phyloP scores from a whole-genome alignment of 2,797 vertebrate species.

The Rhinichthys osculus region DNA sequence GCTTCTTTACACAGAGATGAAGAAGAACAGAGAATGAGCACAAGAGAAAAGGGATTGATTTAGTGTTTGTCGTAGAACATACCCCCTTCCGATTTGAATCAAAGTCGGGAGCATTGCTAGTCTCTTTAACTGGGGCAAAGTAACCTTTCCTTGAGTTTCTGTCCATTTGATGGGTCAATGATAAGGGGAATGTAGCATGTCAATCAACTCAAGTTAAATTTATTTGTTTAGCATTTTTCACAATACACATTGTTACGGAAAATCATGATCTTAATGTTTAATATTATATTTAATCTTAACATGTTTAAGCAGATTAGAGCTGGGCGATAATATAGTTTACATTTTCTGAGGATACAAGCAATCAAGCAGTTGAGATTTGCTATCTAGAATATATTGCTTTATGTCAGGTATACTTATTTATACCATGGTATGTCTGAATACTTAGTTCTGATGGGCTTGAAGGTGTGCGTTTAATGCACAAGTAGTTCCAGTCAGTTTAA shows the following conservation, averaged over 20 bases:
- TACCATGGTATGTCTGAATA: no score
- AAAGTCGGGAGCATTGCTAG: background rate
- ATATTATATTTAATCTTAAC: background rate
- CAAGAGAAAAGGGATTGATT: conserved; percentile 4
- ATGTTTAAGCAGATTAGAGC: background rate
- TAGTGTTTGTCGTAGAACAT: background rate
- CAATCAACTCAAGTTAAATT: background rate
- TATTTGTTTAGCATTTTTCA: background rate
- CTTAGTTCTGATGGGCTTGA: no score
- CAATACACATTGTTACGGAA: background rate
- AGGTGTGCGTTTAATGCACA: no score
- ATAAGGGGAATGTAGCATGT: background rate
- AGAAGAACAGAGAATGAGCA: conserved; percentile 28
- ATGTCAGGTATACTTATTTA: background rate
- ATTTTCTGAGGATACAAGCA: background rate
- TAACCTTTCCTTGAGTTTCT: conserved; percentile 5
- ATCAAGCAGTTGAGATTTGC: background rate
- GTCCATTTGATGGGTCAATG: background rate
- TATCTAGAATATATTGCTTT: background rate
- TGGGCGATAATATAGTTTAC: background rate
- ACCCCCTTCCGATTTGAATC: background rate
- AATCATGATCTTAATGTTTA: background rate
- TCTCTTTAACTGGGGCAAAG: background rate
- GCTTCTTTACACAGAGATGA: conserved; percentile 81
- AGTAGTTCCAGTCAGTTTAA: no score